Percentiles rank a stretch among this genome's conserved stretches.
phyloP scores from a whole-genome alignment of 2,888 invertebrate species.

The Meteorus colon region DNA sequence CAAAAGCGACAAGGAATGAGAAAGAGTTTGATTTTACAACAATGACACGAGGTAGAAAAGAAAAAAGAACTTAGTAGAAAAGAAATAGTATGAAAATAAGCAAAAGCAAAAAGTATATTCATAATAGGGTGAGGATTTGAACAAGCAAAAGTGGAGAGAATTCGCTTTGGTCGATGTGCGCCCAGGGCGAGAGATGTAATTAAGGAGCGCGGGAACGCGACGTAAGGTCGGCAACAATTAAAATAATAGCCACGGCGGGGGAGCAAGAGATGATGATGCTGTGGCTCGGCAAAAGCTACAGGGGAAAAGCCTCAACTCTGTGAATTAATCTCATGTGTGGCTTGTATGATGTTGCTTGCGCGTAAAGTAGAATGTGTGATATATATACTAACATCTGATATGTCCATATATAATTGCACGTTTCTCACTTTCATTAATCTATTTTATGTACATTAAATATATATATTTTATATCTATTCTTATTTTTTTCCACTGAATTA shows the following conservation, averaged over 20 bases:
- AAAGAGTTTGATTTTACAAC: no score
- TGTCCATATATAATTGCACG: constrained; percentile 8
- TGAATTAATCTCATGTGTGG: constrained; percentile 15
- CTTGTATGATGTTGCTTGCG: not conserved
- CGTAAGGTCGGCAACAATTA: constrained; percentile 62
- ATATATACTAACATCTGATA: not conserved
- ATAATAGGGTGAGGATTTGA: constrained; percentile 42
- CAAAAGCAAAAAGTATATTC: constrained; percentile 23
- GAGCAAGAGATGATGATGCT: constrained; percentile 3
- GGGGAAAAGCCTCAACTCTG: constrained; percentile 12
- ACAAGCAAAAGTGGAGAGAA: constrained; percentile 41
- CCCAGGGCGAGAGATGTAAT: constrained; percentile 58
- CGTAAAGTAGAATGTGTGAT: not conserved
- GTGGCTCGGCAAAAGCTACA: constrained; percentile 17
- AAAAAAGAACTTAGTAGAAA: not conserved
- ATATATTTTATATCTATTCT: constrained; percentile 50
- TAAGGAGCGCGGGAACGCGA: constrained; percentile 57
- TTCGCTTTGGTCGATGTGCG: constrained; percentile 39
- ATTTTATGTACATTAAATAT: not conserved
- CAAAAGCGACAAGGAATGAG: no score
- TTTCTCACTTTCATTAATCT: not conserved
- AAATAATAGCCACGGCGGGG: constrained; percentile 60
- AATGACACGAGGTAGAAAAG: no score
- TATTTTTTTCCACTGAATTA: constrained; percentile 43
- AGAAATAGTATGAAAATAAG: constrained; percentile 15